Conservation (phyloP, 1,140 invertebrate genomes). For the Gonioctena quinquepunctata region DNA sequence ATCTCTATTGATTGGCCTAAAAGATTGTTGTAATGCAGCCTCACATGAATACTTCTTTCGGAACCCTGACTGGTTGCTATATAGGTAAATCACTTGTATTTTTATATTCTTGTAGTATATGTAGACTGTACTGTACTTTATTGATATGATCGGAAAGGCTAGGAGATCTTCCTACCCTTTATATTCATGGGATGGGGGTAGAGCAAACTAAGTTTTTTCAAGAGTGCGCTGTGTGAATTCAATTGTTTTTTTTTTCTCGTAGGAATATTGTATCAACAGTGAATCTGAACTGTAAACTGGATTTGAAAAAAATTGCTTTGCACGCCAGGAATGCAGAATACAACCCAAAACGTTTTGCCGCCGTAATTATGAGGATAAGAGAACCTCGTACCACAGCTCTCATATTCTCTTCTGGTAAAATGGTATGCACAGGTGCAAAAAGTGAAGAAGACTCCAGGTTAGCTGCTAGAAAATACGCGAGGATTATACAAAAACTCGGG, state of each 20-base stretch:
- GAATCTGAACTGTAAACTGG: slow-evolving; percentile 93
- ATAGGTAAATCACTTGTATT: too few species aligned
- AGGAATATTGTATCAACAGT: slow-evolving; percentile 98
- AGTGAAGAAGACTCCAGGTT: slow-evolving; percentile 97
- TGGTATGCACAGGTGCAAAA: slow-evolving; percentile 99
- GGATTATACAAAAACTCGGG: slow-evolving; percentile 98
- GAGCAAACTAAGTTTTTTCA: too few species aligned
- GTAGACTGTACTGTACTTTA: too few species aligned
- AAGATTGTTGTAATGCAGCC: too few species aligned
- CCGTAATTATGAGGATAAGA: slow-evolving; percentile 99
- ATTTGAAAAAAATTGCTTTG: slow-evolving; percentile 96
- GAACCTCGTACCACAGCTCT: slow-evolving; percentile 98
- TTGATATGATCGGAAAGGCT: too few species aligned
- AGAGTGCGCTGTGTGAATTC: too few species aligned
- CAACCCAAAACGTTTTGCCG: slow-evolving; percentile 99
- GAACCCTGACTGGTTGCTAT: too few species aligned
- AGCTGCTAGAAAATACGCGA: slow-evolving; percentile 97
- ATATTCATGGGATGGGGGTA: too few species aligned
- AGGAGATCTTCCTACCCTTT: too few species aligned
- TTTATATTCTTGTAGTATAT: too few species aligned
- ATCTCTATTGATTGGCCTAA: too few species aligned
- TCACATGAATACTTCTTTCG: too few species aligned
- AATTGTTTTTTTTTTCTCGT: slow-evolving; percentile 52
- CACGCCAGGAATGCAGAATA: slow-evolving; percentile 99
- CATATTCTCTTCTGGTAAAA: slow-evolving; percentile 99